Evolutionary conservation across 2,797 vertebrate genomes (phyloP).

Genomic region (Chaenodraco wilsoni): DNA sequence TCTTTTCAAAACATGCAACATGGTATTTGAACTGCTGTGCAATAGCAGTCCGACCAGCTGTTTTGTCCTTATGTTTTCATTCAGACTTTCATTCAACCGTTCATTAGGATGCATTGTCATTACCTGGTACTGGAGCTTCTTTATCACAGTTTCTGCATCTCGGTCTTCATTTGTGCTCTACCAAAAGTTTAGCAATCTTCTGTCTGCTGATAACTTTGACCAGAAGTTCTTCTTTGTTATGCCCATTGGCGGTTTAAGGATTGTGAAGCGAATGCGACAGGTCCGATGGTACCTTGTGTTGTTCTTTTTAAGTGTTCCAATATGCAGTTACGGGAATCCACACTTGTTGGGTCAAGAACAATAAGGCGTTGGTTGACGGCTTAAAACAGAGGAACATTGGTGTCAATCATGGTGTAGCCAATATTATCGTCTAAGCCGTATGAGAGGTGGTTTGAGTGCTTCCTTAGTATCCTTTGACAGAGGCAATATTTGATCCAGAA

Average conservation of each 20-base stretch:
- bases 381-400: background rate
- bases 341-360: background rate
- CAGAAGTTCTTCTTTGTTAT: background rate
- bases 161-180: background rate
- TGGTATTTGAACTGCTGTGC: background rate
- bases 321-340: background rate
- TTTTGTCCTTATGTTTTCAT: background rate
- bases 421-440: background rate
- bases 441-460: background rate
- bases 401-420: background rate
- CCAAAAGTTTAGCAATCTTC: too few relatives aligned
- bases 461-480: background rate
- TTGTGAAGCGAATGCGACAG: background rate
- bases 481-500: background rate
- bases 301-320: background rate
- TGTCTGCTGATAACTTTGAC: background rate
- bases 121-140: background rate
- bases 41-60: background rate
- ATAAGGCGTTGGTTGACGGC: background rate
- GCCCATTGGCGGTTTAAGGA: background rate
- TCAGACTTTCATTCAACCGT: background rate
- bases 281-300: background rate
- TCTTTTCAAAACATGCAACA: background rate
- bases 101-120: background rate
- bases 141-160: background rate